Evolutionary conservation across 2,113 vertebrate species (phyloP), one percentile per base, ranked within the genome.

Genomic region (mouse (Mus musculus)): DNA sequence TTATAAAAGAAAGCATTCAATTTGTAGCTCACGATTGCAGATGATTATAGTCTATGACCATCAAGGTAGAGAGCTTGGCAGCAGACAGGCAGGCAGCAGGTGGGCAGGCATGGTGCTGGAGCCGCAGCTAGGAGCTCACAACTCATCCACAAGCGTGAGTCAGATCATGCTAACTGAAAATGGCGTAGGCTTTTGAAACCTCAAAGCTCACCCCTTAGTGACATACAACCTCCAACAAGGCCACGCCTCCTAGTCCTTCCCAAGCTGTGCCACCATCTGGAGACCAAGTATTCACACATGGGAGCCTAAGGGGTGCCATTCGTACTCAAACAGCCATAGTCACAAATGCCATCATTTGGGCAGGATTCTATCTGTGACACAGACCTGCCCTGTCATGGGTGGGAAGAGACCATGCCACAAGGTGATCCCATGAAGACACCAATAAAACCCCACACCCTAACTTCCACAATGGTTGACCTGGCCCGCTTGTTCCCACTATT

Each of bases 401-500:
- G n/a, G 81, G 81, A 82, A 54, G n/a, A 17, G 49, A 39, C 24
- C 20, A 2, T 2, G 26, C 46, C 46, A 59, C 46, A 77, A 52
- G 39, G 28, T 77, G 49, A 42, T 75, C n/a, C n/a, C 20, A 24
- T 42, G 46, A 54, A 54, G 30, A 26, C 54, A 2, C 46, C 13
- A 75, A 42, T 49, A 36, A 30, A n/a, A 54, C 1, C 46, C 54
- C 2, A 0, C 33, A 10, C 56, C 24, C 69, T 63, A 84, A 0
- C 7, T 28, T 56, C 73, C n/a, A 0, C 19, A 19, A 6, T 16
- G 39, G 63, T 52, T 49, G 17, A 17, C 24, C 30, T 0, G 0
- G 36, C 52, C 59, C 72, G 20, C 0, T 56, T 19, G 30, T 61
- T 42, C 75, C 75, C 71, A 5, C 46, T 13, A 8, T 59, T 63